A percentile compares a stretch with the other conserved stretches of the same genome.
phyloP scores from a whole-genome alignment of 2,888 invertebrate genomes.

The Hydropsyche betteni region DNA sequence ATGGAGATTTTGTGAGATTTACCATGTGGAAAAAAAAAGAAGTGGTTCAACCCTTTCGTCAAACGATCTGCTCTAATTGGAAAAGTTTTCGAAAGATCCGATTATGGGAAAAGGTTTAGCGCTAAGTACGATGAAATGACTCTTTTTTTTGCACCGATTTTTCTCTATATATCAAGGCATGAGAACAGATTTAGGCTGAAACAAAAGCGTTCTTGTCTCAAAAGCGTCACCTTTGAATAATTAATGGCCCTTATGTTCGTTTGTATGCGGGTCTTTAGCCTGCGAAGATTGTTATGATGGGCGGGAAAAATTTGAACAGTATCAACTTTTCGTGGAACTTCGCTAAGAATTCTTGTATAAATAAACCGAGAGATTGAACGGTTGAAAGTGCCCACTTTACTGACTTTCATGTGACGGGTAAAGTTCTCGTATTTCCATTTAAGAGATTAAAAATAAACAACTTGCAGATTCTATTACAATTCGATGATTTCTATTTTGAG shows the following conservation, averaged over 20 bases:
- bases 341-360: background rate
- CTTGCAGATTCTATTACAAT: no score
- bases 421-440: no score
- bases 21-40: no score
- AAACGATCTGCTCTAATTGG: no score
- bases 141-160: background rate
- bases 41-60: no score
- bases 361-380: no score
- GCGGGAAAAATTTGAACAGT: conserved; percentile 7
- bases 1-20: no score
- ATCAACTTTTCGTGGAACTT: background rate
- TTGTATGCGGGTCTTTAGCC: background rate
- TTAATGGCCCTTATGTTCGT: background rate
- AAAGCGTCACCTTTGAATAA: conserved; percentile 23
- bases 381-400: no score
- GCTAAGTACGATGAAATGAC: background rate
- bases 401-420: no score
- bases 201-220: conserved; percentile 3
- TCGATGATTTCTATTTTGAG: no score
- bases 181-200: background rate
- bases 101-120: background rate
- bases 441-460: no score
- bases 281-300: background rate
- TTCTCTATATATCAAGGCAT: background rate
- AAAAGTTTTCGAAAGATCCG: no score